Base-by-base conservation (phyloP, 2,888 invertebrate species). In the Toxonevra muliebris region DNA sequence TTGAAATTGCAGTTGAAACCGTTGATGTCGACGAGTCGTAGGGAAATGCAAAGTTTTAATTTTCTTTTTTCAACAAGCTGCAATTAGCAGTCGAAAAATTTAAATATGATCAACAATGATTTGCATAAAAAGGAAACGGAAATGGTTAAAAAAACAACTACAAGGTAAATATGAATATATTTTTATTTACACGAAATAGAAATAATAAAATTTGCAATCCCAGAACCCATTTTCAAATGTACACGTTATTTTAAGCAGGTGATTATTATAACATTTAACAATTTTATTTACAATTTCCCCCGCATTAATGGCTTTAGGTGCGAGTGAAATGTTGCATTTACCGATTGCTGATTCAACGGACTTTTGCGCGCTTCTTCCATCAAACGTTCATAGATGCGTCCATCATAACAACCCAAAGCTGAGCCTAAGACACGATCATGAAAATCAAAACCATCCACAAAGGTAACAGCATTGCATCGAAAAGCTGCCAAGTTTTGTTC, bases 371-470 rank as follows among this genome's bases (percentile, higher is more conserved):
- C 94, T 76, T 92, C 93, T 64, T 88, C 90, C 86, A 91, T 92
- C 13, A 94, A 86, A 4, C 93, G 88, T 81, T 94, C 91, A 83
- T 95, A 95, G 52, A 93, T 94, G 70, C 91, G 90, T 0, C 95
- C 95, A 84, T 95, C 94, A 83, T 90, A 93, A 4, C 92, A 89
- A 7, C 95, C 95, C 17, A 95, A 84, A 0, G 92, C 88, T 0
- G 94, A 94, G 55, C 88, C 88, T 1, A 95, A 85, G 65, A 93
- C 89, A 81, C 92, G 91, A 80, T 95, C 95, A 20, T 90, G 87
- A 55, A 94, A 89, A 80, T 97, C 97, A 83, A 97, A 98, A 12
- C 94, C 90, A 86, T 98, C 97, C 0, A 97, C 96, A 12, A 98
- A 86, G 0, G 93, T 92, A 0, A 98, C 92, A 0, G 95, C 96